phyloP scores from a whole-genome alignment of 2,888 invertebrate species.

The Andrena bicolor region DNA sequence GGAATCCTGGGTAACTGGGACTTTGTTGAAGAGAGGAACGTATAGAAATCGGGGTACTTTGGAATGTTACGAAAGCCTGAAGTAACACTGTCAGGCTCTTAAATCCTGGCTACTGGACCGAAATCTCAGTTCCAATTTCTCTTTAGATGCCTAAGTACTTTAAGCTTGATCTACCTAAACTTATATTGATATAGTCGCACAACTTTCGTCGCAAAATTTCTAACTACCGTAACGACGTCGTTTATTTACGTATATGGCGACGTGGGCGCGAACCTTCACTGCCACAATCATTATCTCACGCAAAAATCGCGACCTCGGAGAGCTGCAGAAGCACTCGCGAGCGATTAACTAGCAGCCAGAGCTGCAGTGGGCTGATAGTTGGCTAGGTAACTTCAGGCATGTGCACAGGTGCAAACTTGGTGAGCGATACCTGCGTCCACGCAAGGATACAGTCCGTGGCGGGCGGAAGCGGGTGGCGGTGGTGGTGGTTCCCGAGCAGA shows the following conservation, averaged over 20 bases:
- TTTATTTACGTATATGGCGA: too few relatives aligned
- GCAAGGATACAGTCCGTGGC: constrained; percentile 33
- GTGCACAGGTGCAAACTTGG: constrained; percentile 38
- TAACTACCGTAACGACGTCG: too few relatives aligned
- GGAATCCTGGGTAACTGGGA: background rate
- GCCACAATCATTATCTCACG: background rate
- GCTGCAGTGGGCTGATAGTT: background rate
- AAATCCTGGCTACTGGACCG: background rate
- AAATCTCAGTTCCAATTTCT: background rate
- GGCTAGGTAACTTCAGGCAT: background rate
- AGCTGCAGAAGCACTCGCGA: background rate
- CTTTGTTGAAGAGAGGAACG: background rate
- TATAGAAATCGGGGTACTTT: background rate
- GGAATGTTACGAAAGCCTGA: background rate
- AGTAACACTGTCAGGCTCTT: background rate
- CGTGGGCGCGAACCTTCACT: background rate
- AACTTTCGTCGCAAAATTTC: too few relatives aligned
- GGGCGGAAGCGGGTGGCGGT: constrained; percentile 35
- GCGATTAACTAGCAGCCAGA: constrained; percentile 9
- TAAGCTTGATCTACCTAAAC: background rate
- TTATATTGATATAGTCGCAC: too few relatives aligned
- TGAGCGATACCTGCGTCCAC: constrained; percentile 37
- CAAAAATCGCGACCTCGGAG: background rate
- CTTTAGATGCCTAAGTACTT: background rate
- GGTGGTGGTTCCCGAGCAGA: constrained; percentile 54